Conservation (phyloP, 2,113 vertebrate species). For the Myotis brandtii region DNA sequence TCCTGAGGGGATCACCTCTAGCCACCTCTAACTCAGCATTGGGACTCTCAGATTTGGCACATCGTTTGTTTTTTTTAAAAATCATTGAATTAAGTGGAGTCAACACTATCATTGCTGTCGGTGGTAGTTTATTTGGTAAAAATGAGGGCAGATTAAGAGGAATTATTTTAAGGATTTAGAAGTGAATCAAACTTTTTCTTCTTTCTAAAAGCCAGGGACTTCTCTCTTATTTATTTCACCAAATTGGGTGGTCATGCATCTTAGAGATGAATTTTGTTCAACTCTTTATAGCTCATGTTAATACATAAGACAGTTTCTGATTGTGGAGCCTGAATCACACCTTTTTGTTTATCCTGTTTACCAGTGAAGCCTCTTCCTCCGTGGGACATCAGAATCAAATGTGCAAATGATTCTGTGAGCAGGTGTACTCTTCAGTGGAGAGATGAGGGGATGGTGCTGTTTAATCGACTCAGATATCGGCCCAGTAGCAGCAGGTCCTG, state of each 20-base stretch:
- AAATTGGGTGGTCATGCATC: neutral
- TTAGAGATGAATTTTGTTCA: constrained; percentile 28
- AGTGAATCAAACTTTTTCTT: neutral
- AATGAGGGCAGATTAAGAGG: neutral
- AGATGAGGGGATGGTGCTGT: neutral
- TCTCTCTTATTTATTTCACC: neutral
- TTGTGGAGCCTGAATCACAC: rapidly evolving
- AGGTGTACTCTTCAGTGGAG: constrained; percentile 76
- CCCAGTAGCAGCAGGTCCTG: constrained; percentile 56
- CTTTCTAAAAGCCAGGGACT: neutral
- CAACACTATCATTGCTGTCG: neutral
- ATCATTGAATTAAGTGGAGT: neutral
- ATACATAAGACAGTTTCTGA: rapidly evolving
- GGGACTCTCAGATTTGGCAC: neutral
- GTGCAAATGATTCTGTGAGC: constrained; percentile 58
- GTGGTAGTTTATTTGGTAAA: neutral
- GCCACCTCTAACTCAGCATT: neutral
- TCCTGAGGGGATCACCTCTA: neutral
- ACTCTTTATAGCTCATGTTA: neutral
- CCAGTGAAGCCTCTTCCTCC: constrained; percentile 87
- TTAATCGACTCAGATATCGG: constrained; percentile 81
- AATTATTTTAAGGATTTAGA: constrained; percentile 13
- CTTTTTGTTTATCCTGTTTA: constrained; percentile 42
- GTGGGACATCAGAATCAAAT: constrained; percentile 75
- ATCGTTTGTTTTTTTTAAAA: neutral